Evolutionary conservation across 2,797 vertebrate species (phyloP), one percentile per base, ranked within the genome.

Genomic region (Betta splendens): DNA sequence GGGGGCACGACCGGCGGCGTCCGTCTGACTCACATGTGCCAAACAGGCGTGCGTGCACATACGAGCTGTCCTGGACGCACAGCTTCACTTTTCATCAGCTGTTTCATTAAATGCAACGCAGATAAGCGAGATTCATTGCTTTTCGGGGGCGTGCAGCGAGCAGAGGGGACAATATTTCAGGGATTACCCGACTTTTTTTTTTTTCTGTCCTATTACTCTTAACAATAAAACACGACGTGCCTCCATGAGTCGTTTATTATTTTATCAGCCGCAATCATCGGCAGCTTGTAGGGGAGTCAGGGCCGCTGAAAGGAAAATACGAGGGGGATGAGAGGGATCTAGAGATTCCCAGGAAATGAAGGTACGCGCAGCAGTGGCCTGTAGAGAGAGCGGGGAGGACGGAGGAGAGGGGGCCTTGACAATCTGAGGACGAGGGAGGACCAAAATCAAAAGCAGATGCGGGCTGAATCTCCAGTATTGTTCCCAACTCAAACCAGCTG

Each of bases 401-500:
- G 73, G 81, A 68, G 64, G 65, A 62, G 77, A 67, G 57, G 60
- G 58, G 61, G 70, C 71, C 75, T 38, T 48, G 64, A 74, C 75
- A 67, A 54, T 83, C 48, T 10, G 54, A 68, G 75, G 62, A 63
- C 9, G 61, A 69, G 80, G 64, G 65, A 63, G 64, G 31, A 46
- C 26, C 38, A 85, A n/a, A 90, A 93, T 91, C 64, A 87, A 84
- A 89, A 87, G 81, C 92, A 93, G 57, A 88, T 92, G 92, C 54
- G 63, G 70, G 77, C 84, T 90, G 85, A 89, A 90, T 91, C 89
- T 92, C 89, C 85, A 64, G 81, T 91, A 91, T 92, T 92, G 89
- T 92, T 92, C 87, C 75, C 83, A 91, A 92, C 75, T 91, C 74
- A 83, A 91, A 92, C 81, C 92, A 93, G 89, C 90, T 92, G 92